Percentiles rank a stretch among this genome's conserved stretches.
These are phyloP conservation scores for Ceryle rudis DNA, from an alignment of 2,797 vertebrate genomes.

Conservation along the genomic window DNA sequence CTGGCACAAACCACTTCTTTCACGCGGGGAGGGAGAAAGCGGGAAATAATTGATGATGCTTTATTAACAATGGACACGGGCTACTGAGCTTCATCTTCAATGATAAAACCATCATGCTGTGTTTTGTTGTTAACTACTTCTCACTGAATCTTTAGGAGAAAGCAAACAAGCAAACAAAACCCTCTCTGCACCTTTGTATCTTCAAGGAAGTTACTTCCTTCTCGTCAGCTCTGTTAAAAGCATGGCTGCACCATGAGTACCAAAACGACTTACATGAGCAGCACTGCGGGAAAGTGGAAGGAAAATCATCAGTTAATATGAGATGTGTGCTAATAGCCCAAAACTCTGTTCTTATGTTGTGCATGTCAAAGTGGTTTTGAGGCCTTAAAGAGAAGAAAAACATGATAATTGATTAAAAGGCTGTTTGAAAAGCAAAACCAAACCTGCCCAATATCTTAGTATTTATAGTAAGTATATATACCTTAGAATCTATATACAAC, in stretches of 20 bases:
- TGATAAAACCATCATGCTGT: background rate
- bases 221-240: background rate
- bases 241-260: background rate
- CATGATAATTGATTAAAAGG: background rate
- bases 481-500: background rate
- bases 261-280: background rate
- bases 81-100: background rate
- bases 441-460: background rate
- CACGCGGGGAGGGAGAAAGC: background rate
- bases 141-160: background rate
- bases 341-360: background rate
- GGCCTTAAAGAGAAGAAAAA: background rate
- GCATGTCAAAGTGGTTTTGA: background rate
- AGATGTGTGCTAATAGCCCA: fast-evolving
- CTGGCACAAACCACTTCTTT: conserved; percentile 10
- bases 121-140: background rate
- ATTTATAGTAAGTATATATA: background rate
- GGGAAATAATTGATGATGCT: conserved; percentile 19
- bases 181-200: background rate
- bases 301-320: background rate
- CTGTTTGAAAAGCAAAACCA: background rate
- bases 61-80: fast-evolving
- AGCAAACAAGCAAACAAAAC: background rate
- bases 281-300: background rate
- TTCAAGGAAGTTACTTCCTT: background rate